These are phyloP conservation scores for Platorchestia sp. DNA, from an alignment of 1,140 invertebrate genomes.

Conservation along the genomic window DNA sequence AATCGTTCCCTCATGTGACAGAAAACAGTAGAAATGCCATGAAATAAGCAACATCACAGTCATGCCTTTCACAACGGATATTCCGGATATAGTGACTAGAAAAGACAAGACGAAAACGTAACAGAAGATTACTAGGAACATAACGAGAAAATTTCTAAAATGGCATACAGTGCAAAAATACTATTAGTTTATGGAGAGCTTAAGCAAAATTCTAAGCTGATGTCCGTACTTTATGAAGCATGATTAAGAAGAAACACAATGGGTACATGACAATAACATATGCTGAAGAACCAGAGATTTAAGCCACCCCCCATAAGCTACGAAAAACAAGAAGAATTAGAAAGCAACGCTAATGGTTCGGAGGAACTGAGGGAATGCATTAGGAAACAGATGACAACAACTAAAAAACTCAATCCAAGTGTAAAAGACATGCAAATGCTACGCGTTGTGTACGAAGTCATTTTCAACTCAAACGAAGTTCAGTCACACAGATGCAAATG, in stretches of 20 bases:
- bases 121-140: not conserved
- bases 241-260: not conserved
- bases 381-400: not conserved
- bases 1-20: no score
- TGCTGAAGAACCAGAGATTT: not conserved
- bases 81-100: not conserved
- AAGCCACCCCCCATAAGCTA: not conserved
- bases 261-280: not conserved
- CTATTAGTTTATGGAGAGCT: not conserved
- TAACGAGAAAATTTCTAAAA: not conserved
- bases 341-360: not conserved
- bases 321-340: not conserved
- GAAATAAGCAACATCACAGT: no score
- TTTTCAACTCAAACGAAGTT: not conserved
- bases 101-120: not conserved
- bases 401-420: not conserved
- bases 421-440: not conserved
- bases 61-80: no score
- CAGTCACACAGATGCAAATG: not conserved
- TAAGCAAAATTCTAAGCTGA: not conserved
- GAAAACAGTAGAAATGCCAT: no score
- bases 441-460: not conserved
- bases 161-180: not conserved
- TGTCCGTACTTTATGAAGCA: not conserved
- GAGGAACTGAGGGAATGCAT: not conserved